phyloP scores from a whole-genome alignment of 2,888 invertebrate genomes.

The Leucophora obtusa region DNA sequence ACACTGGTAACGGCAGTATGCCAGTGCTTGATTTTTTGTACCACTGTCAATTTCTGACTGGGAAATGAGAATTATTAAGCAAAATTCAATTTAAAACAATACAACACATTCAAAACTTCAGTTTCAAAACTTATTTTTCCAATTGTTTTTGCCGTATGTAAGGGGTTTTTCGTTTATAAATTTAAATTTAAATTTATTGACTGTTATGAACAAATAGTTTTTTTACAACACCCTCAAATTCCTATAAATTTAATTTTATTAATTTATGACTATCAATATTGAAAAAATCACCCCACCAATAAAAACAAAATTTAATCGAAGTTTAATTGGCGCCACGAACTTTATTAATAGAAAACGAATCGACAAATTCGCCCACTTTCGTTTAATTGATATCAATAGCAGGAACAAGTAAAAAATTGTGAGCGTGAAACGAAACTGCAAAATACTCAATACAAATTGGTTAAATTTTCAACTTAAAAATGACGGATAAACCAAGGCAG shows the following conservation, averaged over 20 bases:
- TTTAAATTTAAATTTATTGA: neutral
- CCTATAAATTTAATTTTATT: slow-evolving; percentile 11
- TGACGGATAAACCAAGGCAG: neutral
- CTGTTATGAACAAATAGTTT: neutral
- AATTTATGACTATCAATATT: slow-evolving; percentile 34
- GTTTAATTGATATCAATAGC: slow-evolving; percentile 15
- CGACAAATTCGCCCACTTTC: slow-evolving; percentile 17
- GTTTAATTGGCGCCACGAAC: slow-evolving; percentile 19
- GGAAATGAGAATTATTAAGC: too few relatives aligned
- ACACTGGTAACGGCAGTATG: too few relatives aligned
- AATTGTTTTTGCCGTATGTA: neutral
- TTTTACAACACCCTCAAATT: slow-evolving; percentile 4
- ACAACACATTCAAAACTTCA: too few relatives aligned
- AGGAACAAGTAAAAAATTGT: neutral
- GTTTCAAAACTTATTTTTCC: too few relatives aligned
- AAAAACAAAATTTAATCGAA: neutral
- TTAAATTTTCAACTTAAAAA: neutral
- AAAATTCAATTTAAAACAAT: too few relatives aligned
- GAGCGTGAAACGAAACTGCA: neutral
- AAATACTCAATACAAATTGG: neutral
- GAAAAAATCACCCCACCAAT: slow-evolving; percentile 20
- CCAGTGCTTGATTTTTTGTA: too few relatives aligned
- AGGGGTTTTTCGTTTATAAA: neutral
- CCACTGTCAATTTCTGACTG: too few relatives aligned
- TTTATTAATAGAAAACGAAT: slow-evolving; percentile 35